Evolutionary conservation across 2,797 vertebrate species (phyloP), one percentile per base, ranked within the genome.

Genomic region (Melanotaenia maccullochi): DNA sequence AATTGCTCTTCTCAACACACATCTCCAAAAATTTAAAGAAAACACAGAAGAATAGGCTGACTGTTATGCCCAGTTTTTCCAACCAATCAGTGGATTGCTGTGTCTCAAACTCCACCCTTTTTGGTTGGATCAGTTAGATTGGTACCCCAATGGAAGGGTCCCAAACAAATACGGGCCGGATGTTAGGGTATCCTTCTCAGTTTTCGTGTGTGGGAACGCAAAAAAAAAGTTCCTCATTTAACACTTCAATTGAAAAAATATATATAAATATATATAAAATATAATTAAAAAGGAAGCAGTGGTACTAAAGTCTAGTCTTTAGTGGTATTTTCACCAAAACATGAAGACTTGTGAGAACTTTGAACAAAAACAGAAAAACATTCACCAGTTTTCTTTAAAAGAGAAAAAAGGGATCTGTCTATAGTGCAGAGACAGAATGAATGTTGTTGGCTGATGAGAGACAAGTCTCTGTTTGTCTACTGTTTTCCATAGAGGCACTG

Each of bases 401-500:
- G 47, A 20, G 5, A 54, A 9, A 55, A 35, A 28, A 51, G 8
- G 33, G 64, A 44, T 16, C 47, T 18, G 30, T 5, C n/a, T 2
- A 49, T 68, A 36, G 74, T 73, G 64, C 71, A 75, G 60, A 52
- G 64, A 42, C 32, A 36, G 52, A 36, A 32, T 52, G 1, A 49
- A 65, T 2, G 68, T 57, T 67, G 42, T 36, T 57, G 32, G 49
- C 42, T 58, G 52, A 40, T 51, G n/a, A 69, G 62, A 75, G 60
- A 72, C 56, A 1, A 49, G 42, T 44, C 52, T 70, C 49, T 16
- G 68, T 16, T 33, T 63, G 75, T 69, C 64, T 71, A 35, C 14
- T 47, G 33, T 76, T 76, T 81, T 64, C 68, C 54, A 25, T 81
- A 30, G 25, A 51, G 57, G 30, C 81, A 55, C 68, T 71, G 65